Conservation (phyloP, 2,113 vertebrate genomes). For the Oreochromis spilurus region DNA sequence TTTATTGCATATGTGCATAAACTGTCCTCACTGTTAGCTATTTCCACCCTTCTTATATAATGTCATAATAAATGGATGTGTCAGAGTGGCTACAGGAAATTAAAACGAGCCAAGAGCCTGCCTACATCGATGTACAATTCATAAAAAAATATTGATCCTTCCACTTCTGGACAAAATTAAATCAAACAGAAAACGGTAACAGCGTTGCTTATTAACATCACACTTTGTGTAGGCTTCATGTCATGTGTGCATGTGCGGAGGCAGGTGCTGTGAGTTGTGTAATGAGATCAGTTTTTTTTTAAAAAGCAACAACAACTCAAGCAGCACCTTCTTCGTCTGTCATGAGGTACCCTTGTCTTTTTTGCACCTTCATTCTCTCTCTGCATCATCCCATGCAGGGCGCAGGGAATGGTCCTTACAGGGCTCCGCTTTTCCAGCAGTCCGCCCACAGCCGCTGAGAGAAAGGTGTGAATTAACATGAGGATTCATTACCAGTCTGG, state of each 20-base stretch:
- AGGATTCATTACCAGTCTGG: not conserved
- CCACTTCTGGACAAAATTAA: not conserved
- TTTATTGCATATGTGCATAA: not conserved
- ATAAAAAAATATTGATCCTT: not conserved
- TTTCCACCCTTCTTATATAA: not conserved
- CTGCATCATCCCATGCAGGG: not conserved
- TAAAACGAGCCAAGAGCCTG: not conserved
- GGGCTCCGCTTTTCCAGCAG: not conserved
- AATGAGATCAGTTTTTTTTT: not conserved
- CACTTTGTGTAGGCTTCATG: not conserved
- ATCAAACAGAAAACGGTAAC: not conserved
- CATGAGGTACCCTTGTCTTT: not conserved
- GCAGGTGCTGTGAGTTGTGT: constrained; percentile 5
- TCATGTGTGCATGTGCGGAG: not conserved
- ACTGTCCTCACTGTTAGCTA: not conserved
- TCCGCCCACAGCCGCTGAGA: not conserved
- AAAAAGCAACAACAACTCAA: not conserved
- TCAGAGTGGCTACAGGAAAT: not conserved
- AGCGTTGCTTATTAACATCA: not conserved
- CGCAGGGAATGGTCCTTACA: not conserved
- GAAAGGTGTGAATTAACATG: constrained; percentile 17
- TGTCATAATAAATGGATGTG: not conserved
- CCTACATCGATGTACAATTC: not conserved
- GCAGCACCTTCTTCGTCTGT: not conserved
- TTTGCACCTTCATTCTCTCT: not conserved